These are phyloP conservation scores for Microtus pennsylvanicus DNA, from an alignment of 2,113 vertebrate genomes.

Conservation along the genomic window DNA sequence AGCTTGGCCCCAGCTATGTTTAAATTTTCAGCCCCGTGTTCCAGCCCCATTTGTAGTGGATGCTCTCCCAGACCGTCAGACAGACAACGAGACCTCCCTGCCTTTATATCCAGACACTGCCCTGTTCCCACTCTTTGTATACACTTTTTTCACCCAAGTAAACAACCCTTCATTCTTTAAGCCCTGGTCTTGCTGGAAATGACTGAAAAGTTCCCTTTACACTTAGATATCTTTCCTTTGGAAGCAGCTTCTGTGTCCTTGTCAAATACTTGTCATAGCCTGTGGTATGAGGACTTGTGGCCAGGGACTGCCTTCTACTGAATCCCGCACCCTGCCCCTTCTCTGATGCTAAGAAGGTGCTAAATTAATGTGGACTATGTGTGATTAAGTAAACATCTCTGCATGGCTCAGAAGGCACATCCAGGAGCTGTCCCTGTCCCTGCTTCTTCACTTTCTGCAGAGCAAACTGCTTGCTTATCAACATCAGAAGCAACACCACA, in stretches of 20 bases:
- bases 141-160: background rate
- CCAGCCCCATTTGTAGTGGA: background rate
- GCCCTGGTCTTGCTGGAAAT: background rate
- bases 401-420: background rate
- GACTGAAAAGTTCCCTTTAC: background rate
- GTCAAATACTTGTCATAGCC: background rate
- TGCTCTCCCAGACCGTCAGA: background rate
- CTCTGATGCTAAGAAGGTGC: background rate
- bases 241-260: background rate
- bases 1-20: background rate
- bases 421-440: background rate
- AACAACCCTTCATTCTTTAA: background rate
- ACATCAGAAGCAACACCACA: background rate
- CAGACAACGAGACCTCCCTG: background rate
- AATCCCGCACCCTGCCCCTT: background rate
- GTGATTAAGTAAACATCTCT: background rate
- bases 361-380: background rate
- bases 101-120: rapidly evolving
- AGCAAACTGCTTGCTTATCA: background rate
- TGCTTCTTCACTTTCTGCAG: background rate
- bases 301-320: background rate
- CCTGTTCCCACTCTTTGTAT: background rate
- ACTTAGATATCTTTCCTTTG: background rate
- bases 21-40: background rate
- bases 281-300: background rate